Evolutionary conservation across 2,113 vertebrate species (phyloP), one percentile per base, ranked within the genome.

Genomic region (Microtus oregoni): DNA sequence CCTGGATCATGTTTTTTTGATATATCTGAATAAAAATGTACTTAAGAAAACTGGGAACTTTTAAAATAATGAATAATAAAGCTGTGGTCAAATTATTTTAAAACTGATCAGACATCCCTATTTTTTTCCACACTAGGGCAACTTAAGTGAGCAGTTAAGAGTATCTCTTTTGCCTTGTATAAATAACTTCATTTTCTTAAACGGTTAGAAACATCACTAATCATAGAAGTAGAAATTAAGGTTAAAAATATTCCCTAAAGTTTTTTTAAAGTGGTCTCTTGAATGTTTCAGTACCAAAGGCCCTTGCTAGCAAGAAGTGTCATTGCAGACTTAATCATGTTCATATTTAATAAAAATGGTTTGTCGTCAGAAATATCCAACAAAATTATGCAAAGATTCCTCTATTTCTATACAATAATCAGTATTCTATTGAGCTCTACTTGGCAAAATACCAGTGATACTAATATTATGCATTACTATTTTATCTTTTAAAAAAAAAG

Each of bases 161-260:
- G 8, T 88, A 50, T 65, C 24, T 5, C 1, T 90, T 92, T n/a
- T 68, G 58, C 30, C 11, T 28, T 75, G 7, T 61, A 47, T 58
- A 89, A 90, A 82, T 28, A 90, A 9, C 30, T 89, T 86, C n/a
- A 75, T 86, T 90, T 92, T 8, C 17, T 79, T 8, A 79, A 92
- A 87, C 28, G 68, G 70, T 86, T 90, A 77, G 90, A 93, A 85
- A 32, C 41, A 35, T 32, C n/a, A 44, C 24, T 83, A 89, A 90
- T 22, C 19, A 89, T 12, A 41, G 38, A 79, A 28, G 22, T 38
- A 88, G 67, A 97, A 94, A 88, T 58, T 52, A 52, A 87, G 7
- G 12, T 14, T 86, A 79, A 94, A 19, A 77, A 41, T 76, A 41
- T 47, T 79, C 75, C n/a, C 30, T 68, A 77, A 44, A n/a, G n/a